phyloP scores from a whole-genome alignment of 2,888 invertebrate genomes.

The Podotricha telesiphe region DNA sequence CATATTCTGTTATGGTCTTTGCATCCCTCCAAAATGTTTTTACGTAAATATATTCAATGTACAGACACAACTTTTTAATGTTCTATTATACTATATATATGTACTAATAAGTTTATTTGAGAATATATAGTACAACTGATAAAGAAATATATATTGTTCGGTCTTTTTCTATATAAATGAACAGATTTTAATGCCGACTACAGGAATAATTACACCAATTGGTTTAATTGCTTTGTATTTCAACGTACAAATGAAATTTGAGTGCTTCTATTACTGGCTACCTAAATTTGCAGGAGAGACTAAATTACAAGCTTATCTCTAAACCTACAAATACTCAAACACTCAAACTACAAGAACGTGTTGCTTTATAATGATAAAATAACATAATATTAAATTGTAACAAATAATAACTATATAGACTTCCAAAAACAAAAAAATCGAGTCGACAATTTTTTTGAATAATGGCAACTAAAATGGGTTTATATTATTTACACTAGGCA shows the following conservation, averaged over 20 bases:
- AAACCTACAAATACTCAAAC: not conserved
- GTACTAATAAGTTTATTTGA: too few relatives aligned
- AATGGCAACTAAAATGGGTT: not conserved
- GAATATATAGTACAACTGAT: too few relatives aligned
- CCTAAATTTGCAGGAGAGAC: not conserved
- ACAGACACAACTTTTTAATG: too few relatives aligned
- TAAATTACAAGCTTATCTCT: not conserved
- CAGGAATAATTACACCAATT: not conserved
- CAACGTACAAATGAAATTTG: conserved; percentile 2
- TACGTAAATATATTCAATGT: too few relatives aligned
- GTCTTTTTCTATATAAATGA: not conserved
- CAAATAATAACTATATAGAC: not conserved
- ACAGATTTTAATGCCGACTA: not conserved
- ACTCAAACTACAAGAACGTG: not conserved
- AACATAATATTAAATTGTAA: not conserved
- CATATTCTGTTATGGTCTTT: too few relatives aligned
- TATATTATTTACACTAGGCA: conserved; percentile 1
- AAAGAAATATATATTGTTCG: too few relatives aligned
- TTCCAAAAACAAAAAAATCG: not conserved
- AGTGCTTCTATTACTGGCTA: not conserved
- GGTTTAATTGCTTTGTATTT: not conserved
- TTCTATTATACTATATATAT: too few relatives aligned
- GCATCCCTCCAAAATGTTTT: too few relatives aligned
- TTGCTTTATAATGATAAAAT: not conserved
- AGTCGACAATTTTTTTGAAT: not conserved